phyloP scores from a whole-genome alignment of 2,888 invertebrate species.

The Cantharis flavilabris region DNA sequence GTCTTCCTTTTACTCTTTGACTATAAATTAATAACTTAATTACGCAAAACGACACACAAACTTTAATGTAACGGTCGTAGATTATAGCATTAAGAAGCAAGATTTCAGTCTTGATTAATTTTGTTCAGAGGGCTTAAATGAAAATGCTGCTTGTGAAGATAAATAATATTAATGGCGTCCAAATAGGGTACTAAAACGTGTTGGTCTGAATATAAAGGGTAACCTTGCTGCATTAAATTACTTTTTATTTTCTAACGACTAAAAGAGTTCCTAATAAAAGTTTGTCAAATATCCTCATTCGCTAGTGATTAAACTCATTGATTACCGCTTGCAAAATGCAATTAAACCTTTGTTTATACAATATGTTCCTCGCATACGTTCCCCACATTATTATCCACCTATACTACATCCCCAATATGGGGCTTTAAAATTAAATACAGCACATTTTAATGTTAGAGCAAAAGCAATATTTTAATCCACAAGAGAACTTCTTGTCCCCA shows the following conservation, averaged over 20 bases:
- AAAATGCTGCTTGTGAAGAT: conserved; percentile 18
- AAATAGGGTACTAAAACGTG: conserved; percentile 18
- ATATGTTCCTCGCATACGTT: neutral
- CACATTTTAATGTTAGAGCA: too few relatives aligned
- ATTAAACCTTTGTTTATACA: neutral
- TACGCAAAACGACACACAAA: conserved; percentile 30
- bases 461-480: too few relatives aligned
- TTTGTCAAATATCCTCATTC: neutral
- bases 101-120: conserved; percentile 28
- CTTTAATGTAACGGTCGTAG: conserved; percentile 26
- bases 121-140: conserved; percentile 20
- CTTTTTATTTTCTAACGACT: conserved; percentile 4
- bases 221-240: conserved; percentile 3
- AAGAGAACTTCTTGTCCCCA: too few relatives aligned
- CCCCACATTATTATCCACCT: neutral
- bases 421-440: too few relatives aligned
- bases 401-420: too few relatives aligned
- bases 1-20: conserved; percentile 16
- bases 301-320: neutral
- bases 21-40: conserved; percentile 32
- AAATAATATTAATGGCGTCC: conserved; percentile 22
- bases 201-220: conserved; percentile 7
- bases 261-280: neutral
- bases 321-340: neutral
- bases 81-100: conserved; percentile 26